Evolutionary conservation across 2,888 invertebrate species (phyloP).

Genomic region (Mesorhabditis spiculigera): DNA sequence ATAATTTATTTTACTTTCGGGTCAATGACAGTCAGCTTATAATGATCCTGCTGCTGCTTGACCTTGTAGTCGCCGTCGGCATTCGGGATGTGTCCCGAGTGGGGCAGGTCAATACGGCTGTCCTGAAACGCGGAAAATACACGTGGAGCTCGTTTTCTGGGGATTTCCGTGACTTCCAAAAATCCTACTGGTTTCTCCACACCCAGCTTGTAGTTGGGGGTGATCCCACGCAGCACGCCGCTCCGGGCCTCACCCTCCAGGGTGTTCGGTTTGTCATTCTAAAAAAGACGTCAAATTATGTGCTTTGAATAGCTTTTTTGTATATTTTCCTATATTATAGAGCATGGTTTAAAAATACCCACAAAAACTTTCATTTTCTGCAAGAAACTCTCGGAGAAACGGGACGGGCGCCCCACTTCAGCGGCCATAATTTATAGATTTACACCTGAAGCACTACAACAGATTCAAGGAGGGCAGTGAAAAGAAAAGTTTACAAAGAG

Average conservation of each 20-base stretch:
- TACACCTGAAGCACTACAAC: no score
- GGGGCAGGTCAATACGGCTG: constrained; percentile 25
- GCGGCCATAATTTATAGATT: background rate
- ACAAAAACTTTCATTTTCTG: constrained; percentile 18
- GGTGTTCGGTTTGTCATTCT: constrained; percentile 40
- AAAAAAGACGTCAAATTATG: constrained; percentile 10
- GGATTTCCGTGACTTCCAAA: background rate
- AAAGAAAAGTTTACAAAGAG: background rate
- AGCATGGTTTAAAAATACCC: constrained; percentile 5
- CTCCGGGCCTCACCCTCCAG: constrained; percentile 31
- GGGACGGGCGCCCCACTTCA: constrained; percentile 8
- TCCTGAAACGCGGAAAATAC: background rate
- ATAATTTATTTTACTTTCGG: constrained; percentile 44
- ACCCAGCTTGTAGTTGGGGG: constrained; percentile 51
- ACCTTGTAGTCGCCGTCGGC: constrained; percentile 52
- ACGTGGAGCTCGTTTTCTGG: background rate
- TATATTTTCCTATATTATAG: background rate
- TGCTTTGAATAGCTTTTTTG: constrained; percentile 2
- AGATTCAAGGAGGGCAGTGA: background rate
- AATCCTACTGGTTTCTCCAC: constrained; percentile 41
- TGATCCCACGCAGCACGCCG: constrained; percentile 43
- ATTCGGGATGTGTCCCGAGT: constrained; percentile 37
- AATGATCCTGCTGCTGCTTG: constrained; percentile 49
- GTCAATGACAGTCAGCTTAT: constrained; percentile 57
- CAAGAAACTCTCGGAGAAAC: constrained; percentile 11